phyloP scores from a whole-genome alignment of 2,888 invertebrate genomes.

The Machimus atricapillus region DNA sequence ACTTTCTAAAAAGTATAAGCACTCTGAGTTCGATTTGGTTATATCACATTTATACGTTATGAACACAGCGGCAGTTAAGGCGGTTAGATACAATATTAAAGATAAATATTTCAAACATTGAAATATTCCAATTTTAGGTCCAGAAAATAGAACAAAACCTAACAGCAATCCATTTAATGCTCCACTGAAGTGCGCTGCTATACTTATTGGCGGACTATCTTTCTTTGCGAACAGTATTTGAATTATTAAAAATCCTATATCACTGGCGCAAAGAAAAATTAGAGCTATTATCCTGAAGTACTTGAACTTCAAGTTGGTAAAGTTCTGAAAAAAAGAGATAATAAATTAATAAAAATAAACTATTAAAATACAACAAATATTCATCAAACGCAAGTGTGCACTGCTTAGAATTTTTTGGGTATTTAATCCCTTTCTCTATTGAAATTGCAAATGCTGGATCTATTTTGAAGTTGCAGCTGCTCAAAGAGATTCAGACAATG shows the following conservation, averaged over 20 bases:
- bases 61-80: not conserved
- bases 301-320: conserved; percentile 60
- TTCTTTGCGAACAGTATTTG: conserved; percentile 62
- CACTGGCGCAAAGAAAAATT: conserved; percentile 70
- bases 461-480: too few relatives aligned
- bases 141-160: conserved; percentile 61
- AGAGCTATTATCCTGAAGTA: conserved; percentile 68
- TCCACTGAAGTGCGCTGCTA: conserved; percentile 76
- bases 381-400: too few relatives aligned
- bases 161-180: conserved; percentile 72
- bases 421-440: too few relatives aligned
- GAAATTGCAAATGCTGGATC: too few relatives aligned
- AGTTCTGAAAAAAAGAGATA: conserved; percentile 61
- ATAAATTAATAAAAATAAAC: not conserved
- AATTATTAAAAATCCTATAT: conserved; percentile 67
- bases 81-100: not conserved
- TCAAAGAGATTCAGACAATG: too few relatives aligned
- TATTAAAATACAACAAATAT: too few relatives aligned
- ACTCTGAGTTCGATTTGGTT: not conserved
- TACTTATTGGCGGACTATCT: conserved; percentile 67
- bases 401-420: too few relatives aligned
- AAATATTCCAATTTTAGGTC: conserved; percentile 44
- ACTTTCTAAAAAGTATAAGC: not conserved
- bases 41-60: not conserved
- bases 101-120: not conserved